phyloP scores from a whole-genome alignment of 2,113 vertebrate species.

The Monopterus albus region DNA sequence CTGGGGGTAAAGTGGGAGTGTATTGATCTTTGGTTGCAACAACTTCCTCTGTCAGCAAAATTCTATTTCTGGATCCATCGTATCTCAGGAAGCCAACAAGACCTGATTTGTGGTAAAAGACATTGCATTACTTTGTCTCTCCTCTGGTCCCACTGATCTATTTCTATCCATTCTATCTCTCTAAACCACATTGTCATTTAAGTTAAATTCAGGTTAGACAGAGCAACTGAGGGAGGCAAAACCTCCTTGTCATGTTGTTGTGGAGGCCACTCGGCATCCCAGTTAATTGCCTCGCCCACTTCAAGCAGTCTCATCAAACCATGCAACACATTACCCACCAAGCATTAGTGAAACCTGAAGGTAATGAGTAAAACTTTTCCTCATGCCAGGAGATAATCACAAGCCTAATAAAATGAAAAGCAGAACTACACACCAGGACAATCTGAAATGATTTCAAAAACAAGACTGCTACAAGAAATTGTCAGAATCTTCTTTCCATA shows the following conservation, averaged over 20 bases:
- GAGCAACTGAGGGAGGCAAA: constrained; percentile 19
- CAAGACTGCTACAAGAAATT: constrained; percentile 18
- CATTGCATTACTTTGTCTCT: constrained; percentile 66
- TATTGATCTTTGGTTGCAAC: constrained; percentile 79
- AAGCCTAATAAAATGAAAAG: constrained; percentile 33
- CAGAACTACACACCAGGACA: constrained; percentile 8
- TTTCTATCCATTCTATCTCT: constrained; percentile 57
- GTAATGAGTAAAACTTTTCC: constrained; percentile 66
- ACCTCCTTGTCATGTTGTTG: constrained; percentile 39
- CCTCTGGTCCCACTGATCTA: constrained; percentile 50
- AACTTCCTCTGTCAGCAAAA: constrained; percentile 82
- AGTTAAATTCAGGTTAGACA: constrained; percentile 44
- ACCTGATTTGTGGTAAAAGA: constrained; percentile 68
- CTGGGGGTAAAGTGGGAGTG: constrained; percentile 29
- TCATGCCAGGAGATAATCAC: constrained; percentile 48
- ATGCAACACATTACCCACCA: constrained; percentile 60
- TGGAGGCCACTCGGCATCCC: constrained; percentile 39
- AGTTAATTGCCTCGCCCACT: constrained; percentile 59
- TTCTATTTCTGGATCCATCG: constrained; percentile 75
- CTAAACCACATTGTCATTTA: constrained; percentile 49
- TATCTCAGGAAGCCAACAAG: constrained; percentile 75
- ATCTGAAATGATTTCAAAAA: constrained; percentile 35
- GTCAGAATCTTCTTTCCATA: constrained; percentile 27
- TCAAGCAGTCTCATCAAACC: constrained; percentile 48
- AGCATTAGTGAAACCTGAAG: constrained; percentile 56